Evolutionary conservation across 2,888 invertebrate species (phyloP), one percentile per base, ranked within the genome.

Genomic region (Calliscelio sp.): DNA sequence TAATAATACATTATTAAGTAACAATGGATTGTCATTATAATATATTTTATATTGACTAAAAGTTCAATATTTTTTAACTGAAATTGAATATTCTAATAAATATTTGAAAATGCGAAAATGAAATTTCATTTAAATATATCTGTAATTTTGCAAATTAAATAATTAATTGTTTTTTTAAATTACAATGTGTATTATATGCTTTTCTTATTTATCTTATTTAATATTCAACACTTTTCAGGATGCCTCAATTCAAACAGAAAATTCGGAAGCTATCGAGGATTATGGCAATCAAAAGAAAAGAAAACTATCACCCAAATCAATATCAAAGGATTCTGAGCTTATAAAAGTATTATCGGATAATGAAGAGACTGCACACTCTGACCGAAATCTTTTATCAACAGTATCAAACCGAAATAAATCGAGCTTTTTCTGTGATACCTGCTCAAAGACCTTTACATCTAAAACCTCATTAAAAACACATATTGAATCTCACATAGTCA

Each of bases 391-490:
- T n/a, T n/a, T 49, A 49, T 11, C 49, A 49, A 24, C 7, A 4
- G 35, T 11, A 20, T 24, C 61, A n/a, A 61, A 41, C 7, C n/a
- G 25, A 20, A 24, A 38, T 22, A 28, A 24, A 61, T 11, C 24
- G n/a, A 24, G n/a, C 18, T 65, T 49, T 68, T 20, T 16, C 0
- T 68, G 51, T 24, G 51, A 51, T 32, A 68, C 5, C 1, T 68
- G 66, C 10, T 53, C 24, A 20, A 38, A 16, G 10, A 38, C 22
- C 8, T 68, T 68, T 51, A 16, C 0, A 14, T 22, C 51, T 51
- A 68, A 68, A 35, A n/a, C 8, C 4, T 35, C 18, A 22, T 68
- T 68, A 20, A 38, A 53, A 68, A 7, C 10, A n/a, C 68, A 68
- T 25, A 53, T 53, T 68, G 24, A n/a, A 14, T 68, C 25, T 25